phyloP scores from a whole-genome alignment of 2,113 vertebrate genomes.

The Xiphophorus maculatus region DNA sequence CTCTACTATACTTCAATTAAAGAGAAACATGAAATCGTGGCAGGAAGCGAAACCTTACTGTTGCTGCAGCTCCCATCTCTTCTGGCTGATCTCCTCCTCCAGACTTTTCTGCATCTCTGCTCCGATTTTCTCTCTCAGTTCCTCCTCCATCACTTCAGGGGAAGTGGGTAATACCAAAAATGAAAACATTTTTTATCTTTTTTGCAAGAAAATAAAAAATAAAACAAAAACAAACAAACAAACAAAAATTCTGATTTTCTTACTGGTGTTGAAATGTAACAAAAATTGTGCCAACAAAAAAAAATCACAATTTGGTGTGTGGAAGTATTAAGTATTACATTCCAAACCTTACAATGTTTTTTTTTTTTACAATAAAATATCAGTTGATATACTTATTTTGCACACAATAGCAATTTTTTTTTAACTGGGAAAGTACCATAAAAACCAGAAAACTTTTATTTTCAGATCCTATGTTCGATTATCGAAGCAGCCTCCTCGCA shows the following conservation, averaged over 20 bases:
- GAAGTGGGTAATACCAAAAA: constrained; percentile 2
- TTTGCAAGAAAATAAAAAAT: too few relatives aligned
- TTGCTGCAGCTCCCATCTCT: constrained; percentile 63
- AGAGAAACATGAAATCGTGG: not conserved
- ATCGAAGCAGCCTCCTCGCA: too few relatives aligned
- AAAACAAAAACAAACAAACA: not conserved
- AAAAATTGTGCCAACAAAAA: too few relatives aligned
- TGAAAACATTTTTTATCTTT: constrained; percentile 2
- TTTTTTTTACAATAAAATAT: not conserved
- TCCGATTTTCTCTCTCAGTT: constrained; percentile 67
- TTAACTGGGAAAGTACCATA: not conserved
- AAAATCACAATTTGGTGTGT: too few relatives aligned
- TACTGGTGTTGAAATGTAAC: too few relatives aligned
- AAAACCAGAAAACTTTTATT: too few relatives aligned
- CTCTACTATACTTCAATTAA: not conserved
- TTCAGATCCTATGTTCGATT: too few relatives aligned
- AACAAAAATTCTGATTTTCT: too few relatives aligned
- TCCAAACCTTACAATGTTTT: too few relatives aligned
- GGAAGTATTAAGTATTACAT: too few relatives aligned
- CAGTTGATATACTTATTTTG: not conserved
- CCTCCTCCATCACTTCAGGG: constrained; percentile 61
- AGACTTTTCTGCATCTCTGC: constrained; percentile 66
- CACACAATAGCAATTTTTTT: not conserved
- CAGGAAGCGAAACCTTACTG: constrained; percentile 56
- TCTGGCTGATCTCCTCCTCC: constrained; percentile 69